Evolutionary conservation across 2,113 vertebrate genomes (phyloP).

Genomic region (Menidia beryllina): DNA sequence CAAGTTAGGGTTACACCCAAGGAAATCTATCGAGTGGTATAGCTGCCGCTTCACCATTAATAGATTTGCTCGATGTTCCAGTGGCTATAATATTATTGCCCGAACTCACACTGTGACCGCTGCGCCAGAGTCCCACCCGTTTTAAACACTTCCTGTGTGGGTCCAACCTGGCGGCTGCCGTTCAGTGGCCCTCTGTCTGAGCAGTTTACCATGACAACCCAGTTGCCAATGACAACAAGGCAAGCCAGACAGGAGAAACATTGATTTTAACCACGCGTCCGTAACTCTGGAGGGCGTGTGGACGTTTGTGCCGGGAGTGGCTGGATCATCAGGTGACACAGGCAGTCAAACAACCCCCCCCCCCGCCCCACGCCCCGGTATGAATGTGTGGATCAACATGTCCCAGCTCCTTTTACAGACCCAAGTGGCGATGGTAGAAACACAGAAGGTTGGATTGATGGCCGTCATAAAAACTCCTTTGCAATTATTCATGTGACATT

Average conservation of each 20-base stretch:
- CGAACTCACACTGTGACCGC: constrained; percentile 38
- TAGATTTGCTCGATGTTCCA: constrained; percentile 15
- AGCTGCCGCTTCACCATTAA: constrained; percentile 15
- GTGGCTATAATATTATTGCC: constrained; percentile 26
- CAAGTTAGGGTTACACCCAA: background rate
- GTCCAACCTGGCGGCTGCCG: constrained; percentile 27
- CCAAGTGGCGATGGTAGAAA: too few relatives aligned
- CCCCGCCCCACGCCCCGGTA: too few relatives aligned
- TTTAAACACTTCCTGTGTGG: constrained; percentile 64
- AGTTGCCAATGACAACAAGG: constrained; percentile 72
- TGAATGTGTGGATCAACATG: too few relatives aligned
- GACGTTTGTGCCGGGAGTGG: constrained; percentile 47
- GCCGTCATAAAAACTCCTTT: too few relatives aligned
- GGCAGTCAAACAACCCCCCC: constrained; percentile 10
- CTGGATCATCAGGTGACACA: constrained; percentile 53
- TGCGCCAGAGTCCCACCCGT: constrained; percentile 21
- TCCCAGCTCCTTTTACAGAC: background rate
- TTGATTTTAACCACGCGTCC: constrained; percentile 66
- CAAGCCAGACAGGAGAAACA: constrained; percentile 74
- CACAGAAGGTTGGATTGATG: too few relatives aligned
- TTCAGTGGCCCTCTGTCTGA: constrained; percentile 64
- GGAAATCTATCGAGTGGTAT: background rate
- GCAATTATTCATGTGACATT: too few relatives aligned
- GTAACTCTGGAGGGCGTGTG: constrained; percentile 16
- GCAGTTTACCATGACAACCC: constrained; percentile 45